phyloP scores from a whole-genome alignment of 2,113 vertebrate genomes.

The Oxyura jamaicensis region DNA sequence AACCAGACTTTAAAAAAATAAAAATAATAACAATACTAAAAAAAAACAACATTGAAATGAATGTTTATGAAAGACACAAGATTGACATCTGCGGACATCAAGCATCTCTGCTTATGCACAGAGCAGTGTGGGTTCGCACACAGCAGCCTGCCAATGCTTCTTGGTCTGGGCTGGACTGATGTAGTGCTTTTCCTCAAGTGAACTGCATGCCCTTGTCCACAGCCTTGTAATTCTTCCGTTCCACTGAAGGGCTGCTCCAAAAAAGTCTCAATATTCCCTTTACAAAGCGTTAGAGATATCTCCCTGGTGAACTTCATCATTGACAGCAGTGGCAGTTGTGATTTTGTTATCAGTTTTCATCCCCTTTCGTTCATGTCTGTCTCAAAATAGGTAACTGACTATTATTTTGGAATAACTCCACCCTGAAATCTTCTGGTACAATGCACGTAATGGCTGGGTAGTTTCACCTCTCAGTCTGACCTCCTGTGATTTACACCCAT shows the following conservation, averaged over 20 bases:
- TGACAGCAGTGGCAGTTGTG: neutral
- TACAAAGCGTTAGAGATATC: neutral
- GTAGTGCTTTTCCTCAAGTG: neutral
- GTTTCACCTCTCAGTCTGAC: neutral
- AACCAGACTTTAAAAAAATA: constrained; percentile 1
- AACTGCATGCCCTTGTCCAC: neutral
- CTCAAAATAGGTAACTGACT: neutral
- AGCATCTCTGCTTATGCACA: neutral
- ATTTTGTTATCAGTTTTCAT: neutral
- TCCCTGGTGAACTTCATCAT: neutral
- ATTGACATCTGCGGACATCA: neutral
- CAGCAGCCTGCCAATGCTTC: neutral
- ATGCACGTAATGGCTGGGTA: neutral
- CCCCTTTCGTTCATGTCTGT: neutral
- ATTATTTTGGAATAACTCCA: neutral
- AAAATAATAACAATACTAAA: neutral
- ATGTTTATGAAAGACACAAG: constrained; percentile 22
- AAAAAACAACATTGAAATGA: neutral
- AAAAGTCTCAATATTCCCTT: neutral
- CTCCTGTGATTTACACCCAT: neutral
- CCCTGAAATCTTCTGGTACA: neutral
- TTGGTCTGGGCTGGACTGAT: neutral
- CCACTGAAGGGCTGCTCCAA: neutral
- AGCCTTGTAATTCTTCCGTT: neutral
- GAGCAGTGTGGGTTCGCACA: neutral